phyloP scores from a whole-genome alignment of 2,797 vertebrate genomes.

The Tokudaia tokunoshimensis region DNA sequence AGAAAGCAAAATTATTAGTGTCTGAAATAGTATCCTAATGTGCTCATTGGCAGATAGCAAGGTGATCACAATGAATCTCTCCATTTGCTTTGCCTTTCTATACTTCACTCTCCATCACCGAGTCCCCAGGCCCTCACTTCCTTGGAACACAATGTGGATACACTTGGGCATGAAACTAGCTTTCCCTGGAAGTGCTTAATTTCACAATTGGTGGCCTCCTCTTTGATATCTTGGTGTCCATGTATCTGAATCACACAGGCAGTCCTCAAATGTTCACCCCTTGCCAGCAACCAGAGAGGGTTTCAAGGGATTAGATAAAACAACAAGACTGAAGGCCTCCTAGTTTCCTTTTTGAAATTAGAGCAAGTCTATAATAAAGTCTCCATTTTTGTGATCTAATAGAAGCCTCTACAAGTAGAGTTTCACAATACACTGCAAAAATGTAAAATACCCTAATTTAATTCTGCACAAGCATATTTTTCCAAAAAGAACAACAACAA shows the following conservation, averaged over 20 bases:
- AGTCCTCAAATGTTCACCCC: neutral
- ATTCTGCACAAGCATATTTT: neutral
- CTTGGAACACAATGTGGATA: neutral
- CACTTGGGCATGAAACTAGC: neutral
- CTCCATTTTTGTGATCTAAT: neutral
- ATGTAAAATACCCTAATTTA: neutral
- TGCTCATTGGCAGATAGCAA: neutral
- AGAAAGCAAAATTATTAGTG: neutral
- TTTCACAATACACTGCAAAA: slow-evolving; percentile 25
- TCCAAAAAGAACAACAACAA: neutral
- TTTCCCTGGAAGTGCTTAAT: slow-evolving; percentile 15
- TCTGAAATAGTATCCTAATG: neutral
- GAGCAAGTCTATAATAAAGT: neutral
- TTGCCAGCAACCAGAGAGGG: neutral
- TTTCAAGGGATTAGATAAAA: slow-evolving; percentile 11
- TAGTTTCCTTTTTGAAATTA: neutral
- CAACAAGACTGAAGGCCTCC: neutral
- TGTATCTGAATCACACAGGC: neutral
- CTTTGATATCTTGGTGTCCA: neutral
- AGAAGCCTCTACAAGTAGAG: neutral
- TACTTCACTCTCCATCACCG: fast-evolving
- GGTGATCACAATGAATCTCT: neutral
- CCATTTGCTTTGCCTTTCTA: too few relatives aligned
- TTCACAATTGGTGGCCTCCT: neutral
- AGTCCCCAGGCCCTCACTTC: neutral